phyloP scores from a whole-genome alignment of 1,140 invertebrate species.

The Eciton burchellii region DNA sequence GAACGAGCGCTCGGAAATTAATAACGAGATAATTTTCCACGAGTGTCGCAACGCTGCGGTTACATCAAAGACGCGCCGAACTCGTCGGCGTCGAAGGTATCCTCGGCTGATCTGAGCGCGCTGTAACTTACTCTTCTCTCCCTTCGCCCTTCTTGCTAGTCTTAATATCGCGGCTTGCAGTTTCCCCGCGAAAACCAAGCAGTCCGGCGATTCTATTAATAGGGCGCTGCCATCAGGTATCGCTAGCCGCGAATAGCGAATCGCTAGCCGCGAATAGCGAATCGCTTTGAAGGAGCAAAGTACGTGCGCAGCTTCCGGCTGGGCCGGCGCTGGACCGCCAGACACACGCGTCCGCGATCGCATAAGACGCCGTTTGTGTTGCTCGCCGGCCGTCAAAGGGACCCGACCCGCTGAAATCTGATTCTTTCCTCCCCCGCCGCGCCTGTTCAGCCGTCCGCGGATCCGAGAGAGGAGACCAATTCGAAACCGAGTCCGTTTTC shows the following conservation, averaged over 20 bases:
- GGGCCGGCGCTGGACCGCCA: conserved; percentile 10
- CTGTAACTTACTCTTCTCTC: conserved; percentile 24
- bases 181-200: conserved; percentile 33
- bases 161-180: not conserved
- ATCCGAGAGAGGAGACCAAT: not conserved
- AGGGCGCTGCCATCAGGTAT: conserved; percentile 29
- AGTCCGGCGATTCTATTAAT: conserved; percentile 36
- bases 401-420: not conserved
- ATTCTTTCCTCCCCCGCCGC: not conserved
- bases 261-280: too few species aligned
- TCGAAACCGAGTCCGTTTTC: not conserved
- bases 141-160: not conserved
- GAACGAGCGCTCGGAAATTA: not conserved
- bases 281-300: conserved; percentile 44
- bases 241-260: conserved; percentile 28
- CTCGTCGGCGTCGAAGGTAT: not conserved
- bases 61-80: conserved; percentile 38
- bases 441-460: not conserved
- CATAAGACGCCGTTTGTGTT: conserved; percentile 17
- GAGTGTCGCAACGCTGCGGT: conserved; percentile 11
- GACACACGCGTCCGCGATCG: not conserved
- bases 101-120: conserved; percentile 6
- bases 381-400: conserved; percentile 9
- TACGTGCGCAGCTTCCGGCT: conserved; percentile 22
- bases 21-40: conserved; percentile 19